Evolutionary conservation across 2,888 invertebrate species (phyloP).

Genomic region (Idaea aversata): DNA sequence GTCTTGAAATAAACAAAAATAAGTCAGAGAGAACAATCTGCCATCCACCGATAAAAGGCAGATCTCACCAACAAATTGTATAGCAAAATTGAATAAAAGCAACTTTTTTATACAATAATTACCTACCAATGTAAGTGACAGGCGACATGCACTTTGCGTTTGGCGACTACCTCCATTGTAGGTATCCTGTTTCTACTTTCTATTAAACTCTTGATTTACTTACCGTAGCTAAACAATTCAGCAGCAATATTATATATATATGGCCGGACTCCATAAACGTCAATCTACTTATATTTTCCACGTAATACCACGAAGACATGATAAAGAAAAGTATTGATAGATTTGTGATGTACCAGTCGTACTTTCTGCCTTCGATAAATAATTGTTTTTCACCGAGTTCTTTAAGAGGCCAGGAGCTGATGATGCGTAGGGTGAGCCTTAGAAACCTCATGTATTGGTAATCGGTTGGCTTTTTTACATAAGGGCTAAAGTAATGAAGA

Average conservation of each 20-base stretch:
- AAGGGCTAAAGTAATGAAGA: not conserved
- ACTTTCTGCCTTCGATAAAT: not conserved
- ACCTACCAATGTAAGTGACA: no score
- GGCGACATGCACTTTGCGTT: no score
- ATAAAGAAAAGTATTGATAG: constrained; percentile 24
- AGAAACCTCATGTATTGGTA: constrained; percentile 7
- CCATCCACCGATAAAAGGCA: no score
- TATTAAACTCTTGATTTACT: constrained; percentile 1
- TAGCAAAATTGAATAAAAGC: no score
- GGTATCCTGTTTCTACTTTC: no score
- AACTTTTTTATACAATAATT: no score
- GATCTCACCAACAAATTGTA: no score
- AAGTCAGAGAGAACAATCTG: no score
- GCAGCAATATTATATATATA: constrained; percentile 28
- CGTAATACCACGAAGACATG: constrained; percentile 24
- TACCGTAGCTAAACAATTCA: constrained; percentile 27
- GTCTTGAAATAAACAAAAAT: no score
- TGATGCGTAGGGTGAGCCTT: not conserved
- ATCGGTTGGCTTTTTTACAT: constrained; percentile 6
- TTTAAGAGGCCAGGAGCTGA: constrained; percentile 9
- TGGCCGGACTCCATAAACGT: constrained; percentile 31
- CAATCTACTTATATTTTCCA: constrained; percentile 16
- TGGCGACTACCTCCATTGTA: no score
- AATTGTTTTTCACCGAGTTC: constrained; percentile 4
- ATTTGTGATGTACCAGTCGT: constrained; percentile 22